phyloP scores from a whole-genome alignment of 2,797 vertebrate genomes.

The Thamnophis elegans region DNA sequence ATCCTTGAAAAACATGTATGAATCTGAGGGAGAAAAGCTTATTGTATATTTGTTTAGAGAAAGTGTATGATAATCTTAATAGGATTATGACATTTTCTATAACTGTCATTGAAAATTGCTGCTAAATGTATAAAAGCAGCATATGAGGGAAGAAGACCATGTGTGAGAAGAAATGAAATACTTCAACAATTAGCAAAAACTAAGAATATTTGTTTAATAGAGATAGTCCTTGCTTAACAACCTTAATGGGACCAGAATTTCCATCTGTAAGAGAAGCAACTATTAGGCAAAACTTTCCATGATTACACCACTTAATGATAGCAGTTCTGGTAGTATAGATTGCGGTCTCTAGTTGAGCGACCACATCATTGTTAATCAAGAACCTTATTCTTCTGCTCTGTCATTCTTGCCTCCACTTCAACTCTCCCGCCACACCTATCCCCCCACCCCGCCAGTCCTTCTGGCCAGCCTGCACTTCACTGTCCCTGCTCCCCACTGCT shows the following conservation, averaged over 20 bases:
- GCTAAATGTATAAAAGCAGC: neutral
- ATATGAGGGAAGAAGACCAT: neutral
- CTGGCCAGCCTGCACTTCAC: neutral
- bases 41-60: neutral
- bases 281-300: neutral
- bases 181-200: neutral
- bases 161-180: neutral
- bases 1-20: neutral
- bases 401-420: neutral
- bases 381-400: neutral
- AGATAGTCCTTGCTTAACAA: neutral
- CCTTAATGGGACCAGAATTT: neutral
- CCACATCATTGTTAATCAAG: neutral
- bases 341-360: neutral
- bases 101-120: neutral
- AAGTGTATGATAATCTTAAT: neutral
- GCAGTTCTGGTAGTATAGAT: neutral
- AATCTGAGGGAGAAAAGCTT: neutral
- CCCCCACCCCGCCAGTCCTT: neutral
- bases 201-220: neutral
- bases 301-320: neutral
- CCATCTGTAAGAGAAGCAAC: neutral
- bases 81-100: neutral
- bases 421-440: neutral
- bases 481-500: neutral